Evolutionary conservation across 2,113 vertebrate genomes (phyloP).

Genomic region (Apistogramma diplotaenia): DNA sequence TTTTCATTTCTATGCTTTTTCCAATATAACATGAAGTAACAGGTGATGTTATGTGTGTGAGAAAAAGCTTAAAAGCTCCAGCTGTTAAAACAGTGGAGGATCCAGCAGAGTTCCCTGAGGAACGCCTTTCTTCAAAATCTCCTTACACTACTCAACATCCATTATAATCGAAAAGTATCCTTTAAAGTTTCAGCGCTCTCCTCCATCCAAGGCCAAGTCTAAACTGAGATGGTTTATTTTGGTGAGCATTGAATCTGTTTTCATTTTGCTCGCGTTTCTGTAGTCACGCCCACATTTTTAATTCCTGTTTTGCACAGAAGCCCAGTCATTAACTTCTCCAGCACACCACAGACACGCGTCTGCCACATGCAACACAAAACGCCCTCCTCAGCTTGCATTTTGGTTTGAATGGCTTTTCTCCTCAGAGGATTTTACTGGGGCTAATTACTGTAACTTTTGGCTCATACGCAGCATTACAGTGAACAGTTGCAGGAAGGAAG

Average conservation of each 20-base stretch:
- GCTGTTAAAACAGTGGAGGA: background rate
- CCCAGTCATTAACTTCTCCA: background rate
- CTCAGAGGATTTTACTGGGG: rapidly evolving
- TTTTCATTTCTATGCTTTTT: too few species aligned
- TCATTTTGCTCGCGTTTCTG: background rate
- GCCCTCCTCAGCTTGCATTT: background rate
- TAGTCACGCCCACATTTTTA: background rate
- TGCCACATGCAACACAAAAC: background rate
- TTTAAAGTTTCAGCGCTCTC: rapidly evolving
- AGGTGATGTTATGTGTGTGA: too few species aligned
- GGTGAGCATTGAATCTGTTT: background rate
- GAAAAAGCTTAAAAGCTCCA: background rate
- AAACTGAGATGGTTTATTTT: background rate
- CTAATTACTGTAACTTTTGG: rapidly evolving
- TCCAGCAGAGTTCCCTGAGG: background rate
- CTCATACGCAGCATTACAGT: background rate
- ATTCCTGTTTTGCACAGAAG: background rate
- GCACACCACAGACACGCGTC: background rate
- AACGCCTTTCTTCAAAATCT: background rate
- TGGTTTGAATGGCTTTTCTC: background rate
- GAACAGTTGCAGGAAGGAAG: background rate
- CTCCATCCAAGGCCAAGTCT: background rate
- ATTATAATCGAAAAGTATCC: background rate
- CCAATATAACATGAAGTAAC: too few species aligned
- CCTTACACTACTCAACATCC: too few species aligned